Conservation (phyloP, 1,140 invertebrate genomes). For the Pogonomyrmex barbatus region DNA sequence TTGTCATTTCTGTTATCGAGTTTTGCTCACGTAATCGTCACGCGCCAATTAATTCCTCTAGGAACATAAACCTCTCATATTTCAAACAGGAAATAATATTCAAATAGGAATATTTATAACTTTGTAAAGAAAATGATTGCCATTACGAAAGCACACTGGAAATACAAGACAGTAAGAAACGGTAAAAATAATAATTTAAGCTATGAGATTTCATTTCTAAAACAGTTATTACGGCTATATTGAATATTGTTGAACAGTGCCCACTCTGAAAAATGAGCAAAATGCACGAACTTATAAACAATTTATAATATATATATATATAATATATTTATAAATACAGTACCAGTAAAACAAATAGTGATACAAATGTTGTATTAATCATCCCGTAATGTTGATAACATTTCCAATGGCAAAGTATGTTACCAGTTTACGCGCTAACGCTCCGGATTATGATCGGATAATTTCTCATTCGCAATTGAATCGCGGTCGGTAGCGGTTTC, state of each 20-base stretch:
- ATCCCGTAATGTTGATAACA: background rate
- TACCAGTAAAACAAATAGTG: background rate
- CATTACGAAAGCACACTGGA: background rate
- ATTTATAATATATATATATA: no score
- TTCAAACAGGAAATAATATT: background rate
- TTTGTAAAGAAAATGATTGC: background rate
- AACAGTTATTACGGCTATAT: background rate
- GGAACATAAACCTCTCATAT: background rate
- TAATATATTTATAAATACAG: background rate
- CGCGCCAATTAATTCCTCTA: background rate
- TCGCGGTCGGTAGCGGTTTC: conserved; percentile 6
- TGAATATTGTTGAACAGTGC: background rate
- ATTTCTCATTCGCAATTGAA: conserved; percentile 53
- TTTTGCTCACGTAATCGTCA: conserved; percentile 8
- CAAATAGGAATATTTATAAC: background rate
- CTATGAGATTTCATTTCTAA: background rate
- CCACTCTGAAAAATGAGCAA: background rate
- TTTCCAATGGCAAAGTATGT: conserved; percentile 15
- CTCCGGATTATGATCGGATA: conserved; percentile 14
- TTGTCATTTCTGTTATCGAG: background rate
- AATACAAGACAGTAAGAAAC: background rate
- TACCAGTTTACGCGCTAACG: background rate
- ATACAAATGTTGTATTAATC: background rate
- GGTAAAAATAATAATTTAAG: conserved; percentile 6
- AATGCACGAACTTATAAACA: background rate